phyloP scores from a whole-genome alignment of 2,797 vertebrate genomes.

The Botia almorhae region DNA sequence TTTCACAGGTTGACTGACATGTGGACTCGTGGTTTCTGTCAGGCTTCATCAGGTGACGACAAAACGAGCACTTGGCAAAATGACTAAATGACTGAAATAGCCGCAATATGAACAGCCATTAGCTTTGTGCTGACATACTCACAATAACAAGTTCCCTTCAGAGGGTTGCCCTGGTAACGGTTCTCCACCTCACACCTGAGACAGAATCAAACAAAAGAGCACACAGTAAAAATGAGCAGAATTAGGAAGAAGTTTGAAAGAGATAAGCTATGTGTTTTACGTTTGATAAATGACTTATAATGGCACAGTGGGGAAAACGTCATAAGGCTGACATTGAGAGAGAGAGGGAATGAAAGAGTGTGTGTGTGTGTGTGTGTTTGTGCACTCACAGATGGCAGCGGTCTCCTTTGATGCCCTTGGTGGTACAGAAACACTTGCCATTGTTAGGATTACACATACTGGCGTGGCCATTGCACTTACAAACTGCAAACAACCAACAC shows the following conservation, averaged over 20 bases:
- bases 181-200: conserved; percentile 96
- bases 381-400: conserved; percentile 94
- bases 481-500: conserved; percentile 78
- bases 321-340: neutral
- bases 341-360: neutral
- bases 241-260: conserved; percentile 14
- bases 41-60: conserved; percentile 2
- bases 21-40: neutral
- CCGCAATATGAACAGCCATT: conserved; percentile 33
- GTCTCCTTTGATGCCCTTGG: conserved; percentile 97
- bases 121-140: conserved; percentile 74
- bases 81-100: conserved; percentile 40
- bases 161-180: conserved; percentile 97
- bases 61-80: conserved; percentile 40
- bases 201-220: conserved; percentile 11
- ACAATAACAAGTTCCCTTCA: conserved; percentile 99
- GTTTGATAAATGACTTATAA: conserved; percentile 29
- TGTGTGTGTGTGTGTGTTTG: neutral
- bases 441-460: conserved; percentile 93
- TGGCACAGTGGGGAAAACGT: conserved; percentile 7
- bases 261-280: neutral
- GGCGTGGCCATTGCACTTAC: conserved; percentile 96
- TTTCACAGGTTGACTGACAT: conserved; percentile 9
- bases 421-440: conserved; percentile 97
- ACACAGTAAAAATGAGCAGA: neutral